Evolutionary conservation across 2,888 invertebrate genomes (phyloP).

Genomic region (Miltochrista miniata): DNA sequence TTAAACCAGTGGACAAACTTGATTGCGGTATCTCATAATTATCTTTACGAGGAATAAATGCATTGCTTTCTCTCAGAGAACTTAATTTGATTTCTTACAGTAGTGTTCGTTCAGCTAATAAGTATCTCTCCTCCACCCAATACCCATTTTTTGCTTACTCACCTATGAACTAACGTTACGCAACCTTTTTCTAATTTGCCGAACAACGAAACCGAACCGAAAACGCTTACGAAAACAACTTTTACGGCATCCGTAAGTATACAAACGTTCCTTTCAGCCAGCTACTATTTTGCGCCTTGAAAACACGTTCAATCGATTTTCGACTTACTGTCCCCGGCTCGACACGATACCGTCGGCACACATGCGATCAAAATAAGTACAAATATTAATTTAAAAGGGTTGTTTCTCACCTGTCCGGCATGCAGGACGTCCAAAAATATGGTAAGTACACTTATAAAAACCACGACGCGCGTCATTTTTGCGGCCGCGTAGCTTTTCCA

Average conservation of each 20-base stretch:
- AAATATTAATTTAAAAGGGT: conserved; percentile 26
- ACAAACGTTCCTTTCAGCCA: conserved; percentile 66
- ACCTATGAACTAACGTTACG: conserved; percentile 47
- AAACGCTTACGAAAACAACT: conserved; percentile 57
- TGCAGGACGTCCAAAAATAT: conserved; percentile 83
- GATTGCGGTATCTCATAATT: too few relatives aligned
- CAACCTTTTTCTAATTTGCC: conserved; percentile 44
- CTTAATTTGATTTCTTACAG: background rate
- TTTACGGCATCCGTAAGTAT: conserved; percentile 62
- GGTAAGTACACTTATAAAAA: conserved; percentile 84
- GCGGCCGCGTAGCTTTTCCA: conserved; percentile 74
- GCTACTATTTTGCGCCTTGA: conserved; percentile 70
- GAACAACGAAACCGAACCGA: conserved; percentile 38
- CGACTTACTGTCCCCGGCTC: conserved; percentile 49
- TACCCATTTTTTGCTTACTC: conserved; percentile 5
- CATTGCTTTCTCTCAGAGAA: background rate
- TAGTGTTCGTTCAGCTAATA: conserved; percentile 1
- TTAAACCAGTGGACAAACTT: too few relatives aligned
- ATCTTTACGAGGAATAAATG: too few relatives aligned
- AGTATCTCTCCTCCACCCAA: background rate
- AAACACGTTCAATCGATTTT: conserved; percentile 80
- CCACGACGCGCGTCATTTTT: conserved; percentile 85
- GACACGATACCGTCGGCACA: conserved; percentile 19
- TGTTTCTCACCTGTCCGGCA: conserved; percentile 80
- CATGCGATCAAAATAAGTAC: conserved; percentile 23